Conservation (phyloP, 2,888 invertebrate species). For the Eupelmus urozonus region DNA sequence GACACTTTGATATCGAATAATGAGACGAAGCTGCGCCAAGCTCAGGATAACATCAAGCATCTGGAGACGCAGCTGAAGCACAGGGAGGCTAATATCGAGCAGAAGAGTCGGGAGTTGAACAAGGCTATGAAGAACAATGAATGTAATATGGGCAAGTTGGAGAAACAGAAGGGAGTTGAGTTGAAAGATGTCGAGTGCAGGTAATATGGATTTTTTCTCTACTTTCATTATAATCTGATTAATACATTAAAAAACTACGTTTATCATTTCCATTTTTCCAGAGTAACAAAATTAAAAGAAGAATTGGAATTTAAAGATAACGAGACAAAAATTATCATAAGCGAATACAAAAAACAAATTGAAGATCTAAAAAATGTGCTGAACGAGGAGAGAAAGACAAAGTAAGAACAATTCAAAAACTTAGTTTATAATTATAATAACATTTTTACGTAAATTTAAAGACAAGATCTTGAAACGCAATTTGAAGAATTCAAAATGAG, state of each 20-base stretch:
- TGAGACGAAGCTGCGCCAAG: constrained; percentile 64
- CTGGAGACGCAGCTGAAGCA: constrained; percentile 67
- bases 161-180: constrained; percentile 71
- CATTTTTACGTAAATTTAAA: constrained; percentile 24
- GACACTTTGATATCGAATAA: constrained; percentile 62
- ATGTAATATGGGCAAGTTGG: constrained; percentile 64
- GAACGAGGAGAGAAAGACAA: constrained; percentile 60
- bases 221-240: constrained; percentile 15
- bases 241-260: neutral
- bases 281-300: constrained; percentile 67
- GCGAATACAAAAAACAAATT: constrained; percentile 62
- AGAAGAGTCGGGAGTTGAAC: constrained; percentile 65
- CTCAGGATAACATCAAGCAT: constrained; percentile 63
- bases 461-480: constrained; percentile 60
- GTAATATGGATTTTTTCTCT: constrained; percentile 62
- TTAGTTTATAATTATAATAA: too few relatives aligned
- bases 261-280: constrained; percentile 41
- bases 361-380: constrained; percentile 57
- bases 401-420: constrained; percentile 56
- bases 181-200: constrained; percentile 67
- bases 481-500: constrained; percentile 61
- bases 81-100: constrained; percentile 66
- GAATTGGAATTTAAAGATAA: constrained; percentile 64
- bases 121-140: constrained; percentile 67
- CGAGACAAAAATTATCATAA: constrained; percentile 60